A percentile compares a stretch with the other conserved stretches of the same genome.
Conservation (phyloP, 1,140 invertebrate genomes). For the Nasonia longicornis region DNA sequence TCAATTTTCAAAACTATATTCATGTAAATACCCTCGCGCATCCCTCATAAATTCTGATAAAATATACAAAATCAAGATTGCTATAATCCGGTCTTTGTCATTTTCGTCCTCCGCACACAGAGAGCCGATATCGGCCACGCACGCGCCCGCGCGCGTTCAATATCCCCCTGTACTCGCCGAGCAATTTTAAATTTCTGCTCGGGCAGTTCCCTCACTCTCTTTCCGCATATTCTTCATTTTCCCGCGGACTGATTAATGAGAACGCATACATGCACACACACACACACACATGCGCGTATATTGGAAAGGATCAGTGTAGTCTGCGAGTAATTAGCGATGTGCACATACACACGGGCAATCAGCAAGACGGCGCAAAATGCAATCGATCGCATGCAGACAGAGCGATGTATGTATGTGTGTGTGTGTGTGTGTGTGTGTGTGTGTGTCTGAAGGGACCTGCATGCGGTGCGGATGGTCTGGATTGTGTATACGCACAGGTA, state of each 20-base stretch:
- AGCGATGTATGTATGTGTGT: too few species aligned
- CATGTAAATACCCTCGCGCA: neutral
- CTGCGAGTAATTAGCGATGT: conserved; percentile 25
- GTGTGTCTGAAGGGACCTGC: too few species aligned
- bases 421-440: neutral
- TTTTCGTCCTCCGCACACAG: neutral
- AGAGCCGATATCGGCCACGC: too few species aligned
- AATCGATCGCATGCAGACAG: conserved; percentile 11
- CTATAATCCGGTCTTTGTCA: neutral
- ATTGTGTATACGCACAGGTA: neutral
- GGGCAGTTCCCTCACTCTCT: neutral
- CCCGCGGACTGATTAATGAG: neutral
- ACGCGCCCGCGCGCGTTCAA: too few species aligned
- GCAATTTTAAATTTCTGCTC: too few species aligned
- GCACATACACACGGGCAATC: neutral
- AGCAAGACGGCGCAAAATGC: conserved; percentile 12
- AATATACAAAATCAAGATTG: neutral
- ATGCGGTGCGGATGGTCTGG: neutral
- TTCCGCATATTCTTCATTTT: neutral
- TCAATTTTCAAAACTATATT: too few species aligned
- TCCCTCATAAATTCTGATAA: neutral
- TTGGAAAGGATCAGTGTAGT: neutral
- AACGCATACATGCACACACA: too few species aligned
- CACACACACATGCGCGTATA: neutral
- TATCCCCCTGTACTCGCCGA: too few species aligned